Evolutionary conservation across 1,140 invertebrate species (phyloP), one percentile per base, ranked within the genome.

Genomic region (Caenorhabditis latens): DNA sequence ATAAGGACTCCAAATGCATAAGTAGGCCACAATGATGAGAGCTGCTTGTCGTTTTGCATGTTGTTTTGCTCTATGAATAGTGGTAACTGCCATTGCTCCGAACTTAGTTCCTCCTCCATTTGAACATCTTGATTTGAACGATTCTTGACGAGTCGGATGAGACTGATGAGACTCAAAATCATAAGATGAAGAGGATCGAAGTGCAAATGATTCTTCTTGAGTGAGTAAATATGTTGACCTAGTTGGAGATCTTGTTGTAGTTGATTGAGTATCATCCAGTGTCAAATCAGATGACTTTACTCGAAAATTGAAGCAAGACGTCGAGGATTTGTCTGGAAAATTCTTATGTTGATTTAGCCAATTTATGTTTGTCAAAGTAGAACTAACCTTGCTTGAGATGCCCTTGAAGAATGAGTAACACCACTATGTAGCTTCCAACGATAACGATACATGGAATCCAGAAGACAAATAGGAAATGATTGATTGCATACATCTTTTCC

Each of bases 401-500:
- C 24, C 55, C 16, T 86, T 83, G 83, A 65, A 91, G 85, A 19
- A 89, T 86, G 58, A 84, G 89, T 42, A 91, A 83, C 21, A 91
- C 89, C 32, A 88, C 71, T n/a, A 83, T 82, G 75, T 91, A 91
- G 21, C 84, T 89, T 21, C 83, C 83, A 32, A 91, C 82, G n/a
- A 91, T 91, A 14, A 91, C 83, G 48, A 92, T 85, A 50, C 91
- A 86, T 11, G 91, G 91, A 24, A 92, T 88, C 91, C 91, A 91
- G 84, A 92, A 91, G 19, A 91, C 88, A 82, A 91, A 91, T 19
- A 91, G 42, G n/a, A 91, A 84, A 87, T 91, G 91, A 16, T 83
- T 58, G 57, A 91, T 87, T 42, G 90, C 90, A 85, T 92, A 91
- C 14, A 91, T 82, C 55, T 86, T 83, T 83, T 91, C 90, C 88